A percentile compares a stretch with the other conserved stretches of the same genome.
Conservation (phyloP, 2,113 vertebrate species). For the Cettia cetti region DNA sequence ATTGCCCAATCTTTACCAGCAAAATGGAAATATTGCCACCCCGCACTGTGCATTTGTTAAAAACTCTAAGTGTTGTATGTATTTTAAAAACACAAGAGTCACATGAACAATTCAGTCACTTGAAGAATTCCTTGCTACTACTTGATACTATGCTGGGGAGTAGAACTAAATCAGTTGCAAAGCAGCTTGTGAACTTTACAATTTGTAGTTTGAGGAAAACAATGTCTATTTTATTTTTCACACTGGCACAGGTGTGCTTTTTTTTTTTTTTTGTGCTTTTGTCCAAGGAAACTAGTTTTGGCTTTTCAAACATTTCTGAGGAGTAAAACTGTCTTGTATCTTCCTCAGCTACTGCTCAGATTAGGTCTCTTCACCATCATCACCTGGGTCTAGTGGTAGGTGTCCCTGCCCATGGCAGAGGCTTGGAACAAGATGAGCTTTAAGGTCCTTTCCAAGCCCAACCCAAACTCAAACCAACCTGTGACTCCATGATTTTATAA, state of each 20-base stretch:
- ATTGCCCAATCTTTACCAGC: not conserved
- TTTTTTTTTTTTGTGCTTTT: not conserved
- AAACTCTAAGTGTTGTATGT: not conserved
- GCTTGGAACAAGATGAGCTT: not conserved
- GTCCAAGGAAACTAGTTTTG: not conserved
- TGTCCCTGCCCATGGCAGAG: not conserved
- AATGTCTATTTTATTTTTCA: not conserved
- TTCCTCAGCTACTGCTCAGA: not conserved
- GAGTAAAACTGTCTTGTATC: not conserved
- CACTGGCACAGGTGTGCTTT: not conserved
- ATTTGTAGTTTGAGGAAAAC: not conserved
- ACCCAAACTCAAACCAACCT: not conserved
- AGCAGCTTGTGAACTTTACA: not conserved
- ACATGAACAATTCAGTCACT: not conserved
- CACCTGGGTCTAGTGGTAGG: not conserved
- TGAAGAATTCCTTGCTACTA: not conserved
- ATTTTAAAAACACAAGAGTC: not conserved
- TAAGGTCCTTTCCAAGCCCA: not conserved
- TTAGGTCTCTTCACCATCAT: not conserved
- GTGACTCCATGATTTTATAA: not conserved
- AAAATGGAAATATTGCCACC: not conserved
- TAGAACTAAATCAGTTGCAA: not conserved
- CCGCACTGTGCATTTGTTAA: not conserved
- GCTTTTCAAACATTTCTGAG: not conserved
- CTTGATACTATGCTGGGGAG: not conserved